phyloP scores from a whole-genome alignment of 2,113 vertebrate genomes.

The Mandrillus leucophaeus region DNA sequence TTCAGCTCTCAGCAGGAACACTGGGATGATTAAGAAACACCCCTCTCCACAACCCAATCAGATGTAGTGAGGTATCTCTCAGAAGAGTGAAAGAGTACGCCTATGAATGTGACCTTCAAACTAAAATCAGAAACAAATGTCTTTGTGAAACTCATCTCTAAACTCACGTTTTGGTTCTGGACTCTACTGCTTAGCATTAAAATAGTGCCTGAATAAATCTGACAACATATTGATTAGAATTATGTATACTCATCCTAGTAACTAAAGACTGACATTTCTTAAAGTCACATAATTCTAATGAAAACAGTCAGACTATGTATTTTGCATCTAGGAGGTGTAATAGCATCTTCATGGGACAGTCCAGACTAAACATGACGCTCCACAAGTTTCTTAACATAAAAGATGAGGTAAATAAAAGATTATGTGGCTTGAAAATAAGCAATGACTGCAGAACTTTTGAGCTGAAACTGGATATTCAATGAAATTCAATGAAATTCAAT shows the following conservation, averaged over 20 bases:
- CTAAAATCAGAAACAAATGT: not conserved
- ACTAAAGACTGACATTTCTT: not conserved
- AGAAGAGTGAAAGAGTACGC: not conserved
- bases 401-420: not conserved
- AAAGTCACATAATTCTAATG: not conserved
- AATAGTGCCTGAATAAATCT: not conserved
- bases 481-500: accelerated
- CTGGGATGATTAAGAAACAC: not conserved
- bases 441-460: not conserved
- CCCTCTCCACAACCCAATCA: not conserved
- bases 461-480: not conserved
- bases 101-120: not conserved
- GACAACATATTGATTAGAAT: not conserved
- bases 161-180: not conserved
- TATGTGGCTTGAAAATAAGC: not conserved
- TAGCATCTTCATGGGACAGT: not conserved
- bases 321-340: not conserved
- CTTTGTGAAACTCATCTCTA: not conserved
- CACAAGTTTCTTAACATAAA: not conserved
- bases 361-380: not conserved
- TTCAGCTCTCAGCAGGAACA: not conserved
- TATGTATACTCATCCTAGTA: not conserved
- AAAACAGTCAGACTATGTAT: not conserved
- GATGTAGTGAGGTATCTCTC: not conserved
- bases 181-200: not conserved